A percentile compares a stretch with the other conserved stretches of the same genome.
These are phyloP conservation scores for Elachura formosa DNA, from an alignment of 2,113 vertebrate genomes.

Conservation along the genomic window DNA sequence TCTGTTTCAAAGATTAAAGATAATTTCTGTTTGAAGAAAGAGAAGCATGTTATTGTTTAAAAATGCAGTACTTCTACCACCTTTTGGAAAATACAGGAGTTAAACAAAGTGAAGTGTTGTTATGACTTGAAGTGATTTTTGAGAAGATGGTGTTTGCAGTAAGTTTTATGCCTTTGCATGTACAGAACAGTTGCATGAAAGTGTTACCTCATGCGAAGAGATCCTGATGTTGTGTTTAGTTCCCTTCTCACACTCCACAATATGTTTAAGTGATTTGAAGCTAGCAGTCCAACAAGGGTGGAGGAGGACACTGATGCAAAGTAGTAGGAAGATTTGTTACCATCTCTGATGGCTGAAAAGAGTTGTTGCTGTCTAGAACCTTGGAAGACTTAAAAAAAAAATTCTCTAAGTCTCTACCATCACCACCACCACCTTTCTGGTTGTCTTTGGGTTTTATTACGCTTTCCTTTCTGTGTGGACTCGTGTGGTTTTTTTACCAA, in stretches of 20 bases:
- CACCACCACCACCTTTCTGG: background rate
- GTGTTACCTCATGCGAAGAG: background rate
- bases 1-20: slow-evolving; percentile 33
- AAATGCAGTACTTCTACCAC: slow-evolving; percentile 47
- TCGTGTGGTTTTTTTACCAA: slow-evolving; percentile 5
- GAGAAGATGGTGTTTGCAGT: slow-evolving; percentile 19
- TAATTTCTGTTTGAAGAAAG: slow-evolving; percentile 57
- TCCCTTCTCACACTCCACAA: background rate
- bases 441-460: slow-evolving; percentile 9
- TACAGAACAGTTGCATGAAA: slow-evolving; percentile 35
- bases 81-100: slow-evolving; percentile 61
- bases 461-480: slow-evolving; percentile 39
- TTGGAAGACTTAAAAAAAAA: background rate
- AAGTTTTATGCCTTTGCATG: slow-evolving; percentile 35
- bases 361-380: background rate
- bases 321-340: background rate
- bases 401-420: background rate
- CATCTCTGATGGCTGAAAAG: background rate
- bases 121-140: slow-evolving; percentile 49
- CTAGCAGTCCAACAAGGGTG: background rate
- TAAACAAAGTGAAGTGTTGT: slow-evolving; percentile 64
- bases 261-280: background rate
- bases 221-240: background rate
- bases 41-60: slow-evolving; percentile 59
- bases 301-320: slow-evolving; percentile 7